A percentile compares a stretch with the other conserved stretches of the same genome.
These are phyloP conservation scores for Drosophila subobscura DNA, from an alignment of 1,140 invertebrate species.

Conservation along the genomic window DNA sequence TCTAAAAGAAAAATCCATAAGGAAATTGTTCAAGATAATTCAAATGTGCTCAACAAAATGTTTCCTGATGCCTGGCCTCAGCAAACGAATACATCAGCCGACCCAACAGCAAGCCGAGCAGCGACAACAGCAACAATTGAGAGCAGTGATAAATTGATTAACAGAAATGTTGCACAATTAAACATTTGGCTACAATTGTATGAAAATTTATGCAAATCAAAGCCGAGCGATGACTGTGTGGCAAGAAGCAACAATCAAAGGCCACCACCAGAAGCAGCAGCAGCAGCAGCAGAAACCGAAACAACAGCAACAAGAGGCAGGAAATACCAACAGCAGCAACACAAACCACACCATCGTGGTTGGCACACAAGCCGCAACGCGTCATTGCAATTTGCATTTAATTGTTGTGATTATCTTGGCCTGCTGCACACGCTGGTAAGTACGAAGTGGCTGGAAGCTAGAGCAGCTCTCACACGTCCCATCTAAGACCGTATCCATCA, in stretches of 20 bases:
- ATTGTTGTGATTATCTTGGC: constrained; percentile 83
- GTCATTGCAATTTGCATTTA: constrained; percentile 81
- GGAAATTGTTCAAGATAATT: constrained; percentile 4
- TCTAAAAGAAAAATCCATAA: background rate
- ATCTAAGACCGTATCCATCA: constrained; percentile 58
- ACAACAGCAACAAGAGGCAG: constrained; percentile 23
- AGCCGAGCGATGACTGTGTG: constrained; percentile 68
- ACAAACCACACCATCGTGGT: constrained; percentile 38
- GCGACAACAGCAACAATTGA: constrained; percentile 25
- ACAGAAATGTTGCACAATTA: constrained; percentile 65
- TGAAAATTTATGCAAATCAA: constrained; percentile 79
- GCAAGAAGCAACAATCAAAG: constrained; percentile 63
- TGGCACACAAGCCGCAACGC: constrained; percentile 50
- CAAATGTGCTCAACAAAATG: constrained; percentile 75
- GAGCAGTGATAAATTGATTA: constrained; percentile 53
- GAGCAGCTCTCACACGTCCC: constrained; percentile 4
- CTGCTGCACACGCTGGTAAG: constrained; percentile 81
- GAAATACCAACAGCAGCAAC: constrained; percentile 34
- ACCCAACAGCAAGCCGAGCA: constrained; percentile 34
- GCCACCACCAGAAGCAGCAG: constrained; percentile 41
- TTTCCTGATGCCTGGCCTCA: constrained; percentile 62
- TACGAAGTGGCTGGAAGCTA: constrained; percentile 36
- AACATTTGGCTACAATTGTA: constrained; percentile 69
- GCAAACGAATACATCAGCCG: constrained; percentile 46
- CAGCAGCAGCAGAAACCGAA: constrained; percentile 40